phyloP scores from a whole-genome alignment of 92 coral and sea anemone species.

The Metridium senile region DNA sequence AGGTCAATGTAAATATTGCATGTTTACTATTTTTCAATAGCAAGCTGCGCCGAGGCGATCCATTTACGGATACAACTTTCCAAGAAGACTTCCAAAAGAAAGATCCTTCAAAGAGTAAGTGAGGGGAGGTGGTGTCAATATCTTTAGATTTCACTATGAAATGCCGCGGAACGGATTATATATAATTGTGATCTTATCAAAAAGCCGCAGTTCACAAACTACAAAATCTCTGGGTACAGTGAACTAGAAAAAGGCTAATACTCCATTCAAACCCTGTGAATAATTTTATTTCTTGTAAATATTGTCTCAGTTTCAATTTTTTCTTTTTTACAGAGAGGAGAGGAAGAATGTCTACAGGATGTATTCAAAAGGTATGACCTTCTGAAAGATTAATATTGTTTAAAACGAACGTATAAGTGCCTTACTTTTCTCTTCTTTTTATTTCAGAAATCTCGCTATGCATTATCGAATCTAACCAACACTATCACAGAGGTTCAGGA shows the following conservation, averaged over 20 bases:
- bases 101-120: conserved; percentile 9
- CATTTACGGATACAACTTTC: conserved; percentile 34
- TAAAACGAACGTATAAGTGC: background rate
- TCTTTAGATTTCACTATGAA: background rate
- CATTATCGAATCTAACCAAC: conserved; percentile 35
- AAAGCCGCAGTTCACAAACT: too few species aligned
- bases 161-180: too few species aligned
- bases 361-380: conserved; percentile 32
- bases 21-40: too few species aligned
- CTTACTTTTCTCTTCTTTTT: background rate
- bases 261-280: background rate
- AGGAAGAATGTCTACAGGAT: conserved; percentile 42
- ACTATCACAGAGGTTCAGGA: conserved; percentile 18
- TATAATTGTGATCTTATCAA: too few species aligned
- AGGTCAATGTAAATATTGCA: too few species aligned
- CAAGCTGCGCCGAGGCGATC: conserved; percentile 40
- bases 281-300: background rate
- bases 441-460: conserved; percentile 34
- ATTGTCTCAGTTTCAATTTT: background rate
- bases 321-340: conserved; percentile 16
- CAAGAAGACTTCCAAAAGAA: background rate
- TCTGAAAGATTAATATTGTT: too few species aligned
- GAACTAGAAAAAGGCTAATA: background rate
- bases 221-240: too few species aligned
- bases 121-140: background rate